Conservation (phyloP, 2,888 invertebrate genomes). For the Graphium colonna region DNA sequence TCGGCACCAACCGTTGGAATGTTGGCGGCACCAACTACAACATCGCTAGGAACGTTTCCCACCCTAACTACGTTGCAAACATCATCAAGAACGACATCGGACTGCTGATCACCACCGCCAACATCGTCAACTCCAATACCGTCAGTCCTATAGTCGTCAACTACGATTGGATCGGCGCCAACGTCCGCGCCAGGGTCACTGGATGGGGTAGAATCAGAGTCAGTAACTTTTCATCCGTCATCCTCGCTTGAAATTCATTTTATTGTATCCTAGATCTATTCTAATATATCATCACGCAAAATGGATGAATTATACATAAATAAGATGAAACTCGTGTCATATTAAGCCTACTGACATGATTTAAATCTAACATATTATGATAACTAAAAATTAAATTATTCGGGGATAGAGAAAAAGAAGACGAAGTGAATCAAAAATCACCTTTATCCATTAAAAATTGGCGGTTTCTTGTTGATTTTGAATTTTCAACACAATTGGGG, state of each 20-base stretch:
- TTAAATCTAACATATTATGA: no score
- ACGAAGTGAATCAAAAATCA: no score
- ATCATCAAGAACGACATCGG: constrained; percentile 43
- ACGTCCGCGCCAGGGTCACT: constrained; percentile 31
- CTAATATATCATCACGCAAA: no score
- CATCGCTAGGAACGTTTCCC: constrained; percentile 48
- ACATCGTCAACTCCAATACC: constrained; percentile 24
- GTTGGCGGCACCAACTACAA: constrained; percentile 41
- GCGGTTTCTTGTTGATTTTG: background rate
- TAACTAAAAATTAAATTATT: no score
- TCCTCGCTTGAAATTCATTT: constrained; percentile 33
- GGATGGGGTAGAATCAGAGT: constrained; percentile 42
- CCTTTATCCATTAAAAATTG: no score
- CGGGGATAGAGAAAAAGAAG: no score
- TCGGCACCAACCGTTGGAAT: constrained; percentile 54
- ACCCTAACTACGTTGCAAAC: constrained; percentile 44
- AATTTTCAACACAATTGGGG: background rate
- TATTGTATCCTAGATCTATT: no score
- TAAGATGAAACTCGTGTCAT: no score
- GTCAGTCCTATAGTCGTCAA: constrained; percentile 25
- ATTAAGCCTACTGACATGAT: no score
- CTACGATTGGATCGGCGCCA: constrained; percentile 30
- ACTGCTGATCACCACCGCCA: constrained; percentile 29
- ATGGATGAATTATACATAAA: no score
- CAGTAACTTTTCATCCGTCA: constrained; percentile 25